Evolutionary conservation across 1,140 invertebrate species (phyloP), one percentile per base, ranked within the genome.

Genomic region (Rhopalosiphum maidis): DNA sequence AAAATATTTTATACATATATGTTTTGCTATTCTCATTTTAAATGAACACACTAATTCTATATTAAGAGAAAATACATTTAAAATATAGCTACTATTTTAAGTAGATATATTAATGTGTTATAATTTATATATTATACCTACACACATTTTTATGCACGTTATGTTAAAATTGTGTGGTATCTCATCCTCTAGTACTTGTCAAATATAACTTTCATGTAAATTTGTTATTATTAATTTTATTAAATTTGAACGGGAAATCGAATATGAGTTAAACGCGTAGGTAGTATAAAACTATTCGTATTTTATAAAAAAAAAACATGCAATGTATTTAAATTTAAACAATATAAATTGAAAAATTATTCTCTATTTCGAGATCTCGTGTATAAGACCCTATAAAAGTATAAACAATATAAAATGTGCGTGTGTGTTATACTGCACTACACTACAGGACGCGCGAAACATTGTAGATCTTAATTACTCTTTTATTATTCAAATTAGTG

Each of bases 401-500:
- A n/a, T n/a, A 77, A 35, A 21, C 15, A n/a, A 5, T n/a, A n/a
- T n/a, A 68, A 30, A 68, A n/a, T 21, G 8, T 60, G 55, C 25
- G 25, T 30, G 55, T 30, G 0, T 30, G 23, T 18, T 90, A 46
- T n/a, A 18, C 7, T 88, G 18, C 30, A 77, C 60, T n/a, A 54
- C 8, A n/a, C 9, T 37, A 30, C 7, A 30, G 54, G 86, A 41
- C 7, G 41, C 2, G 41, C 41, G 2, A 23, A 22, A 54, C 55
- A 43, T 21, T 43, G 11, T n/a, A 43, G 7, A 43, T 90, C 55
- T 68, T 68, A 90, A 90, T 90, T 90, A 90, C 54, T 30, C 11
- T 60, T 90, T 90, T 43, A 68, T 90, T 43, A n/a, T 90, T 90
- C 89, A 68, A 90, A 90, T 90, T 68, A 90, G 54, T 43, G 37